Conservation (phyloP, 2,888 invertebrate genomes). For the Callosobruchus maculatus region DNA sequence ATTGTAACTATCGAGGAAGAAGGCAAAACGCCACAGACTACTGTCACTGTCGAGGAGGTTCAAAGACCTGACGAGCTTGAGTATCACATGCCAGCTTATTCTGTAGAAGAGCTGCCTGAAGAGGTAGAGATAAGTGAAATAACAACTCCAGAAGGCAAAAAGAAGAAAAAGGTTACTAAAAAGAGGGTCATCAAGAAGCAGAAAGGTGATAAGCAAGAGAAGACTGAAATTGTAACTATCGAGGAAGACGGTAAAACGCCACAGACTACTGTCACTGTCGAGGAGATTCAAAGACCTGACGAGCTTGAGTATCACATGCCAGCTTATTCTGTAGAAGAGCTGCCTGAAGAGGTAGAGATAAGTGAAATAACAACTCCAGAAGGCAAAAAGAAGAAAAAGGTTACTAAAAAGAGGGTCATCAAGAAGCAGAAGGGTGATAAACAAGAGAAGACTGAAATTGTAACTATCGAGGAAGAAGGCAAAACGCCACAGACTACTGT, state of each 20-base stretch:
- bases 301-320: not conserved
- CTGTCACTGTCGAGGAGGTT: conserved; percentile 45
- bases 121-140: conserved; percentile 30
- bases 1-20: conserved; percentile 39
- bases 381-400: conserved; percentile 24
- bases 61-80: conserved; percentile 25
- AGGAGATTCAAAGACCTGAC: conserved; percentile 20
- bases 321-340: conserved; percentile 16
- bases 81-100: conserved; percentile 17
- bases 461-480: conserved; percentile 44
- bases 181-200: conserved; percentile 48
- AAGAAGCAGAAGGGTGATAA: conserved; percentile 45
- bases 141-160: conserved; percentile 24
- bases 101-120: conserved; percentile 29
- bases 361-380: conserved; percentile 25
- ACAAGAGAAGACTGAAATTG: conserved; percentile 45
- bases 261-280: conserved; percentile 36
- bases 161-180: conserved; percentile 34
- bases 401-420: conserved; percentile 42
- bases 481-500: conserved; percentile 35
- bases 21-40: conserved; percentile 43
- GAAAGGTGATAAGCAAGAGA: conserved; percentile 38
- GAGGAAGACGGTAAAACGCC: conserved; percentile 47
- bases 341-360: conserved; percentile 28
- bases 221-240: conserved; percentile 47